Evolutionary conservation across 2,888 invertebrate species (phyloP), one percentile per base, ranked within the genome.

Genomic region (Pseudococcus jackbeardsleyi): DNA sequence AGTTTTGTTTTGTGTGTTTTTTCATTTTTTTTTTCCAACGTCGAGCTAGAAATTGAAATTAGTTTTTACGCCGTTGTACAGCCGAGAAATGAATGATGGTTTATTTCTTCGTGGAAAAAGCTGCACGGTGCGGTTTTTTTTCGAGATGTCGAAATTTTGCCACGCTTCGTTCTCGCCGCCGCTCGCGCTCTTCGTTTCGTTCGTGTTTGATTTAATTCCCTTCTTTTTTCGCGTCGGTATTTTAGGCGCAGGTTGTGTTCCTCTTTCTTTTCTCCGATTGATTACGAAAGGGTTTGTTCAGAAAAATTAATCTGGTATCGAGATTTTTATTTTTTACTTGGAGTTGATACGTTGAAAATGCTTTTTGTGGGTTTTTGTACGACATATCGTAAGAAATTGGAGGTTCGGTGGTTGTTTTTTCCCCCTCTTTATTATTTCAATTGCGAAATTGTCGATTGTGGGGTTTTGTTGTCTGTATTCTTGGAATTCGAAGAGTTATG

Each of bases 91-190:
- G 54, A 54, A 54, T 54, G 54, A 54, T 54, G 54, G 54, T 54
- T 54, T 54, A n/a, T 54, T 54, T 54, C 54, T 54, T 54, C n/a
- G 54, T 54, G 54, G n/a, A 54, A 54, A 54, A 54, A 54, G n/a
- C 54, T n/a, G n/a, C 54, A 8, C n/a, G n/a, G 48, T 4, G 0
- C 15, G 48, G n/a, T n/a, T 50, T 50, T 50, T 11, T 50, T n/a
- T 54, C 54, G 54, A 54, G 54, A 54, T 54, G n/a, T 54, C n/a
- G 54, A 54, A 54, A 54, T 54, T n/a, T 54, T 54, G n/a, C n/a
- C 12, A 54, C n/a, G 54, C n/a, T 54, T 54, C 15, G 54, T 54
- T 54, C 54, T 54, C 54, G 54, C n/a, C 54, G 54, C n/a, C n/a
- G 17, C 2, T n/a, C 15, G 54, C 12, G 3, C n/a, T n/a, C 50